These are phyloP conservation scores for Zoanthus solanderi DNA, from an alignment of 92 coral and sea anemone genomes.

Conservation along the genomic window DNA sequence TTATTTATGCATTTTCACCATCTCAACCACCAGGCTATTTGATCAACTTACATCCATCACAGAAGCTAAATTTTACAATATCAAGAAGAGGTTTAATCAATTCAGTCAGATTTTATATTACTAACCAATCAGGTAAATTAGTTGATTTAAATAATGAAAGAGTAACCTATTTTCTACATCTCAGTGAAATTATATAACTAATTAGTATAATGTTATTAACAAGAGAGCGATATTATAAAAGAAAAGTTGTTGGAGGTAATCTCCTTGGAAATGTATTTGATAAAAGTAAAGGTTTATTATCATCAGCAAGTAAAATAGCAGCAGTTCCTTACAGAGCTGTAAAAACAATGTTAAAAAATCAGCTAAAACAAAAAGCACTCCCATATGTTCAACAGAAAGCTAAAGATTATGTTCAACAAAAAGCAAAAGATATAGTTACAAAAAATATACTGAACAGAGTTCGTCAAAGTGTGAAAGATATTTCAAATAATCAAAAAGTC, in stretches of 20 bases:
- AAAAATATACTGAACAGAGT: constrained; percentile 30
- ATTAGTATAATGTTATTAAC: constrained; percentile 21
- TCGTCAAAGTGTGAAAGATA: background rate
- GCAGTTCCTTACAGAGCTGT: background rate
- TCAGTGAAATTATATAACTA: constrained; percentile 29
- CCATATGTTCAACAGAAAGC: constrained; percentile 7
- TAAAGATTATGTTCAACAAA: constrained; percentile 6
- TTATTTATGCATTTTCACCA: background rate
- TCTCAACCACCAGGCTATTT: background rate
- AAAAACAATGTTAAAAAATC: background rate
- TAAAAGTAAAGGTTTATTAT: background rate
- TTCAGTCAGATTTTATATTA: background rate
- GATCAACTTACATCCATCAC: background rate
- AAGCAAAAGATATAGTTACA: background rate
- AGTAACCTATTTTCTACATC: constrained; percentile 30
- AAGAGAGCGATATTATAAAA: constrained; percentile 34
- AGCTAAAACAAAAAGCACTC: background rate
- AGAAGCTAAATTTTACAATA: background rate
- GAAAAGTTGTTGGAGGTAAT: too few relatives aligned
- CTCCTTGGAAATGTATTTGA: constrained; percentile 29
- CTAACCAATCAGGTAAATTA: background rate
- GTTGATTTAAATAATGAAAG: constrained; percentile 7
- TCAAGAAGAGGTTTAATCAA: background rate
- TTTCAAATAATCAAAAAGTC: too few relatives aligned
- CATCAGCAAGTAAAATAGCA: constrained; percentile 6